Conservation (phyloP, 2,113 vertebrate genomes). For the Theropithecus gelada region DNA sequence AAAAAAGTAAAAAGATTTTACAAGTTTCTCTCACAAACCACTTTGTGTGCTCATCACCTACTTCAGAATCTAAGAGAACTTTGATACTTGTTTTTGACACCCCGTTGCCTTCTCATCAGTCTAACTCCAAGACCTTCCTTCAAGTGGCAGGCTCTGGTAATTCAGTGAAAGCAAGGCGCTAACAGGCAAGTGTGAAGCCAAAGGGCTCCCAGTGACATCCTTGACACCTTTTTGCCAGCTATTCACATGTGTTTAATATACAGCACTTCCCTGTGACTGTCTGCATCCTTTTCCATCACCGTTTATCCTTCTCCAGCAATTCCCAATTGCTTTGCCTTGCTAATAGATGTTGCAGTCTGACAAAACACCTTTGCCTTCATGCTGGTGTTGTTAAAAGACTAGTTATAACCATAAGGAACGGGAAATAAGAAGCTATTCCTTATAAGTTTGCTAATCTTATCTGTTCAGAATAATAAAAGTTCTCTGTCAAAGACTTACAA, state of each 20-base stretch:
- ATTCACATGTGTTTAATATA: no score
- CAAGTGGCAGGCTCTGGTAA: not conserved
- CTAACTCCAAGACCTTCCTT: not conserved
- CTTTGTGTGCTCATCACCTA: not conserved
- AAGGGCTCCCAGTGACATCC: not conserved
- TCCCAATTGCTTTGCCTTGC: not conserved
- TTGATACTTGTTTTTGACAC: not conserved
- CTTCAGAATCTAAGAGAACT: not conserved
- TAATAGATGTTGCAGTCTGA: not conserved
- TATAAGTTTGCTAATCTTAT: not conserved
- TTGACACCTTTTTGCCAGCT: not conserved
- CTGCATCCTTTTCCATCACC: not conserved
- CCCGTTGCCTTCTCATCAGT: not conserved
- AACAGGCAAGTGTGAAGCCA: not conserved
- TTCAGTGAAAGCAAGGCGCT: not conserved
- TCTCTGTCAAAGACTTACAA: not conserved
- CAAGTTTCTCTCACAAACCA: not conserved
- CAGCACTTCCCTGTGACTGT: not conserved
- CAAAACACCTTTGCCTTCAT: not conserved
- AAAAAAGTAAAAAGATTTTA: not conserved
- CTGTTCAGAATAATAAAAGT: not conserved
- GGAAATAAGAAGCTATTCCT: not conserved
- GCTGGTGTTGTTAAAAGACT: not conserved
- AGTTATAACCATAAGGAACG: not conserved
- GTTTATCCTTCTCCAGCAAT: not conserved